Evolutionary conservation across 2,797 vertebrate species (phyloP).

Genomic region (Enteromius anoplus): DNA sequence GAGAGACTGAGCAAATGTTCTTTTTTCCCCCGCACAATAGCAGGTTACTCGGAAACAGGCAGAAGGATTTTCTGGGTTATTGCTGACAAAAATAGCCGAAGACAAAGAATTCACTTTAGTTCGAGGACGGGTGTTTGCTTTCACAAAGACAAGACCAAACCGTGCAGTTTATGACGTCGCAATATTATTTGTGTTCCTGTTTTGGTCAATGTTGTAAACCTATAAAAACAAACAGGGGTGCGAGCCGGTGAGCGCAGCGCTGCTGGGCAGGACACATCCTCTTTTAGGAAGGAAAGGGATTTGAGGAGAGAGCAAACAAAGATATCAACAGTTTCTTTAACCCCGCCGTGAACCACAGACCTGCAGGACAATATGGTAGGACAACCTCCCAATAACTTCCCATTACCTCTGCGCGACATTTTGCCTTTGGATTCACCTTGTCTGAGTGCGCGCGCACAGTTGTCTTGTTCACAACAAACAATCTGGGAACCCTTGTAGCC

Average conservation of each 20-base stretch:
- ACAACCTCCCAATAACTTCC: constrained; percentile 83
- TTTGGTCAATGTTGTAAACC: constrained; percentile 80
- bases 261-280: constrained; percentile 83
- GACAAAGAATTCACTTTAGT: constrained; percentile 72
- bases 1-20: background rate
- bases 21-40: background rate
- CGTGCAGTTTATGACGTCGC: constrained; percentile 75
- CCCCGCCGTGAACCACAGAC: constrained; percentile 88
- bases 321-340: constrained; percentile 81
- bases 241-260: constrained; percentile 68
- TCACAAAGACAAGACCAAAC: constrained; percentile 62
- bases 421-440: constrained; percentile 67
- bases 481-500: background rate
- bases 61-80: constrained; percentile 28
- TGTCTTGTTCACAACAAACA: background rate
- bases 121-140: constrained; percentile 64
- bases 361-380: constrained; percentile 71
- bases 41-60: constrained; percentile 25
- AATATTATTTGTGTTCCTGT: constrained; percentile 78
- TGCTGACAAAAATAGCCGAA: constrained; percentile 68
- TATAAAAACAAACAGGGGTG: constrained; percentile 89
- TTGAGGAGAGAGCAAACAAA: constrained; percentile 84
- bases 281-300: constrained; percentile 90
- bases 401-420: constrained; percentile 83
- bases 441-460: constrained; percentile 50